Base-by-base conservation (phyloP, 2,888 invertebrate species). In the Heteromurus nitidus region DNA sequence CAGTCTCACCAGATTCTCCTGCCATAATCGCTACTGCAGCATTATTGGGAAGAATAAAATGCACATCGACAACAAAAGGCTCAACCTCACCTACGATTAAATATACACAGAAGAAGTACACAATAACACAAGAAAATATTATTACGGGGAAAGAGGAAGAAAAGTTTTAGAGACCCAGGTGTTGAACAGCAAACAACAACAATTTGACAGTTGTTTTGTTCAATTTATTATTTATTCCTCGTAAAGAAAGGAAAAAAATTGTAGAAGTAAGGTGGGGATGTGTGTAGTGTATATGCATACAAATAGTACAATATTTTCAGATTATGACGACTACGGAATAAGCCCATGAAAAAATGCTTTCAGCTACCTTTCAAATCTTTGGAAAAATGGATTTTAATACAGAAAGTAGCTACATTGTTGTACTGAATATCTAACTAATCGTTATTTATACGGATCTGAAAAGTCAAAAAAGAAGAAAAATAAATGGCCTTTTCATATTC, bases 201-300 rank as follows among this genome's bases (percentile, higher is more conserved):
- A 31, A 26, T 65, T 74, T 74, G 74, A 74, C 74, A 74, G 65
- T 74, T 74, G 74, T 18, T 28, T 74, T 74, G 74, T 74, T 53
- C 50, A 30, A 16, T 64, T 64, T 64, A 53, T 53, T 62, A 50
- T 73, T 44, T 47, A 62, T 62, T 44, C 42, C 70, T 72, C 53
- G 55, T 58, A 55, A 58, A 62, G 55, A n/a, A 26, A 55, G 53
- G 22, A 53, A n/a, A 20, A 55, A 24, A 47, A 47, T n/a, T 36
- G 36, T n/a, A 9, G 55, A 26, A 55, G 24, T n/a, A 44, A 44
- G n/a, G 44, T n/a, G 16, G 44, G n/a, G 44, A 44, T 13, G 44
- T n/a, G 44, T 44, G 44, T 44, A n/a, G n/a, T n/a, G n/a, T n/a
- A n/a, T n/a, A n/a, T n/a, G n/a, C n/a, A n/a, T n/a, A 47, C 11